A percentile compares a stretch with the other conserved stretches of the same genome.
phyloP scores from a whole-genome alignment of 2,888 invertebrate species.

The Ceramica pisi region DNA sequence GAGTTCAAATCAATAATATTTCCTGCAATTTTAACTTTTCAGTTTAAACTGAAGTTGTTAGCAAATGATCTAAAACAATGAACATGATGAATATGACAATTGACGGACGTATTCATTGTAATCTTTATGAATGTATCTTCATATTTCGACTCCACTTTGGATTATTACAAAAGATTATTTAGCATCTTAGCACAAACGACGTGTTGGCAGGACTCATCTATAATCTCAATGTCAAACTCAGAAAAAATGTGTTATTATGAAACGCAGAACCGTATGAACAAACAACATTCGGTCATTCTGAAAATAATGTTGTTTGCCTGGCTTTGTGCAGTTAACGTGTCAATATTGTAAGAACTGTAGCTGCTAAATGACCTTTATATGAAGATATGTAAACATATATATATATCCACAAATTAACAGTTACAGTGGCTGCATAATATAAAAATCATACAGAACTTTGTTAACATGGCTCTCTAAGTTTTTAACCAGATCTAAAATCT shows the following conservation, averaged over 20 bases:
- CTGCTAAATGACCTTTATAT: constrained; percentile 60
- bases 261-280: constrained; percentile 70
- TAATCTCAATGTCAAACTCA: constrained; percentile 79
- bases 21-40: neutral
- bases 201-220: constrained; percentile 59
- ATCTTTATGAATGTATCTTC: constrained; percentile 52
- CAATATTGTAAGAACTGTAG: constrained; percentile 61
- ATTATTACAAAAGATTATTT: constrained; percentile 58
- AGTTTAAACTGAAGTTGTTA: neutral
- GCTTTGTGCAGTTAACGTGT: constrained; percentile 63
- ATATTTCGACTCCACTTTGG: constrained; percentile 47
- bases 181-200: constrained; percentile 58
- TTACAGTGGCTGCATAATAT: constrained; percentile 6
- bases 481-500: constrained; percentile 20
- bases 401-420: neutral
- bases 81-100: constrained; percentile 22
- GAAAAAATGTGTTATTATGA: constrained; percentile 78
- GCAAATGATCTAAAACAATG: constrained; percentile 32
- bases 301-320: constrained; percentile 71
- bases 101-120: constrained; percentile 34
- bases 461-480: constrained; percentile 10
- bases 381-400: constrained; percentile 28
- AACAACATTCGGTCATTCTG: constrained; percentile 73
- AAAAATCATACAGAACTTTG: constrained; percentile 24
- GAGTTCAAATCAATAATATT: neutral